Conservation (phyloP, 2,113 vertebrate genomes). For the Ceyx melanurus region DNA sequence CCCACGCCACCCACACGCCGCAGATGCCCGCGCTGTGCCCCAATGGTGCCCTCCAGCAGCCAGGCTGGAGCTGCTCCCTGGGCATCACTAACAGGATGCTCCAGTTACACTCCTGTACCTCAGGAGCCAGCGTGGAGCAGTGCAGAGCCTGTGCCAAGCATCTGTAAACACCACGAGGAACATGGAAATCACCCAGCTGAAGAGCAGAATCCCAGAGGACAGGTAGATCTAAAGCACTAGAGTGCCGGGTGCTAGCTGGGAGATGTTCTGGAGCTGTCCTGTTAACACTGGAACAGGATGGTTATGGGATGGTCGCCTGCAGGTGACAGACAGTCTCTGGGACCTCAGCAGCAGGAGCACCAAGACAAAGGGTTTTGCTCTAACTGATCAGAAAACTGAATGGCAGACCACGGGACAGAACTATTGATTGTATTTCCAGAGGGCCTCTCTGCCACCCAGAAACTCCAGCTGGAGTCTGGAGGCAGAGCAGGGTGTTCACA, state of each 20-base stretch:
- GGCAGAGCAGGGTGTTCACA: fast-evolving
- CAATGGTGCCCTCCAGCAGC: neutral
- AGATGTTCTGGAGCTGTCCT: no score
- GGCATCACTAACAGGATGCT: neutral
- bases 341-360: neutral
- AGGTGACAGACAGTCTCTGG: neutral
- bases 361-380: neutral
- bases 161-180: fast-evolving
- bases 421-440: neutral
- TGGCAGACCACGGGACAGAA: neutral
- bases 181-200: neutral
- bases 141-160: fast-evolving
- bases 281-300: neutral
- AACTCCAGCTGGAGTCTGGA: neutral
- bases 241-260: neutral
- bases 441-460: neutral
- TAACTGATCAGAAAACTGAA: neutral
- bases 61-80: neutral
- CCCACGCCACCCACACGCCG: fast-evolving
- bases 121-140: fast-evolving
- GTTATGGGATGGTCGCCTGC: neutral
- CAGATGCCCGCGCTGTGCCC: neutral
- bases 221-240: fast-evolving
- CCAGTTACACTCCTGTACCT: fast-evolving
- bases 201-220: no score